Conservation (phyloP, 2,888 invertebrate species). For the Pandemis corylana region DNA sequence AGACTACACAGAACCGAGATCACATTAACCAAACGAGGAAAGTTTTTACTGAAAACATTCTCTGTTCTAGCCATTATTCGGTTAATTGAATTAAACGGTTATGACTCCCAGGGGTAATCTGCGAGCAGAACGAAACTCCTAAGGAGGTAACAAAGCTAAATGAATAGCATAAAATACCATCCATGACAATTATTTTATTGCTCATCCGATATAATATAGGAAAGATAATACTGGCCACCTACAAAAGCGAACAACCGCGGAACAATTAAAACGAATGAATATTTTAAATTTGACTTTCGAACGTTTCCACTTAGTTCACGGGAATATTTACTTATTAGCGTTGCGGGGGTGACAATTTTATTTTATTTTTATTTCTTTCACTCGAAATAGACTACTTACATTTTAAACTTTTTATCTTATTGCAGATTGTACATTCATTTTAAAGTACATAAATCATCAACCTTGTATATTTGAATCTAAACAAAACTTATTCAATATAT, state of each 20-base stretch:
- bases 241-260: not conserved
- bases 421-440: no score
- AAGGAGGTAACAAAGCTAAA: conserved; percentile 4
- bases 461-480: not conserved
- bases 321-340: not conserved
- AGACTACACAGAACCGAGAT: conserved; percentile 4
- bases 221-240: not conserved
- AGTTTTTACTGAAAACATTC: not conserved
- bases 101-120: conserved; percentile 30
- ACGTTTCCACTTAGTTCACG: not conserved
- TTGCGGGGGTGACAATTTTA: not conserved
- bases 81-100: conserved; percentile 37
- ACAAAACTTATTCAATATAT: not conserved
- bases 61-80: conserved; percentile 12
- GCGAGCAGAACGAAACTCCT: not conserved
- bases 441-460: not conserved
- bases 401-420: no score
- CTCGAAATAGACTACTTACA: no score
- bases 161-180: not conserved
- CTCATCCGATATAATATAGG: not conserved
- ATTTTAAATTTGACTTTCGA: not conserved
- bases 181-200: not conserved
- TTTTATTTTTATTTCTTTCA: not conserved
- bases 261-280: not conserved
- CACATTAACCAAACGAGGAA: conserved; percentile 6